These are phyloP conservation scores for Tipula confusa DNA, from an alignment of 2,888 invertebrate genomes.

Conservation along the genomic window DNA sequence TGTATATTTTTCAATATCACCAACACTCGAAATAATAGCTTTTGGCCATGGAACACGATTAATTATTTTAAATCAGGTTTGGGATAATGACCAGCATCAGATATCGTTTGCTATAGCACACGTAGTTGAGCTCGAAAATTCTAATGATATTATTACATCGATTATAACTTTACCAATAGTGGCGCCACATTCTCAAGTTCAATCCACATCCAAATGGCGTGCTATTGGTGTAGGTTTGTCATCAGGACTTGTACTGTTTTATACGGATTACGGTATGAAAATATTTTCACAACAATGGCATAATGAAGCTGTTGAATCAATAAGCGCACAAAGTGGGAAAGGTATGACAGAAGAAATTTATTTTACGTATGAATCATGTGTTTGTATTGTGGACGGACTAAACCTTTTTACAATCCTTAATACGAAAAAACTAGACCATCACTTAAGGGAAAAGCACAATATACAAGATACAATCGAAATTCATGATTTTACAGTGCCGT, in stretches of 20 bases:
- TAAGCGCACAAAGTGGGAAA: conserved; percentile 68
- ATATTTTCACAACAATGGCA: conserved; percentile 81
- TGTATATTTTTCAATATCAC: conserved; percentile 64
- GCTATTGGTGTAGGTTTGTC: conserved; percentile 82
- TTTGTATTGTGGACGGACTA: conserved; percentile 68
- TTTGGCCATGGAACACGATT: conserved; percentile 62
- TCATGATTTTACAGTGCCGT: conserved; percentile 53
- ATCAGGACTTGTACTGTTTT: conserved; percentile 80
- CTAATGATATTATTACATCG: conserved; percentile 52
- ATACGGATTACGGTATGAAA: conserved; percentile 80
- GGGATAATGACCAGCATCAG: conserved; percentile 49
- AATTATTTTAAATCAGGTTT: conserved; percentile 63
- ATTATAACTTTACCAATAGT: conserved; percentile 53
- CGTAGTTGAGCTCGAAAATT: conserved; percentile 54
- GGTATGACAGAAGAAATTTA: conserved; percentile 50
- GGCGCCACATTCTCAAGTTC: conserved; percentile 36
- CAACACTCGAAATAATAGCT: conserved; percentile 66
- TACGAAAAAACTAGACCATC: conserved; percentile 63
- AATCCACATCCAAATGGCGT: conserved; percentile 77
- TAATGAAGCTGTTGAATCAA: conserved; percentile 68
- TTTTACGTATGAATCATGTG: conserved; percentile 59
- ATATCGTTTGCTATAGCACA: conserved; percentile 55
- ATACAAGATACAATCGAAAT: background rate
- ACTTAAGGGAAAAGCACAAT: background rate
- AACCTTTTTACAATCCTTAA: conserved; percentile 74